Conservation (phyloP, 1,140 invertebrate genomes). For the Teleogryllus occipitalis region DNA sequence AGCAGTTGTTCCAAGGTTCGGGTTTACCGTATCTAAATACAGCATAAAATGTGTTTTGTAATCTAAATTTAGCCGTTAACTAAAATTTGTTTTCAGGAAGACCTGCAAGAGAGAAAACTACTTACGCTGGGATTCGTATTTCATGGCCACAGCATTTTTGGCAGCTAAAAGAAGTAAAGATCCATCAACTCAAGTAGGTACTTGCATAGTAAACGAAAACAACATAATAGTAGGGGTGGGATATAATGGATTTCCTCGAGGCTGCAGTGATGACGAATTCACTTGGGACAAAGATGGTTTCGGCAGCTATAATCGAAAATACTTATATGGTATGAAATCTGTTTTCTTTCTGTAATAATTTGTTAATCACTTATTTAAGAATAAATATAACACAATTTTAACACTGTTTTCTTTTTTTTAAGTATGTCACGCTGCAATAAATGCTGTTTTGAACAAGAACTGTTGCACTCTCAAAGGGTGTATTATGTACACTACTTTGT, state of each 20-base stretch:
- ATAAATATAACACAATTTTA: background rate
- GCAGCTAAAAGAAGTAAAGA: slow-evolving; percentile 88
- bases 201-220: slow-evolving; percentile 80
- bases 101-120: slow-evolving; percentile 44
- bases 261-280: slow-evolving; percentile 79
- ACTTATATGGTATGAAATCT: slow-evolving; percentile 60
- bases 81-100: too few species aligned
- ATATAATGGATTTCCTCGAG: slow-evolving; percentile 91
- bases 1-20: too few species aligned
- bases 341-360: background rate
- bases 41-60: too few species aligned
- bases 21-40: too few species aligned
- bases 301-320: slow-evolving; percentile 61
- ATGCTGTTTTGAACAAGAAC: slow-evolving; percentile 92
- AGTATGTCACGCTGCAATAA: slow-evolving; percentile 97
- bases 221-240: slow-evolving; percentile 89
- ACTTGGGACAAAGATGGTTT: slow-evolving; percentile 69
- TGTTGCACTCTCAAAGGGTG: slow-evolving; percentile 64
- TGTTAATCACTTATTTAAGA: background rate
- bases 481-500: slow-evolving; percentile 76
- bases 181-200: slow-evolving; percentile 84
- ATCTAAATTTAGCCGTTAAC: too few species aligned
- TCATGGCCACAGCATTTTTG: slow-evolving; percentile 81
- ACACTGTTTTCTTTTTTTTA: slow-evolving; percentile 33
- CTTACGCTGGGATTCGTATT: slow-evolving; percentile 82